Conservation (phyloP, 2,113 vertebrate genomes). For the Chamaetylas fuelleborni region DNA sequence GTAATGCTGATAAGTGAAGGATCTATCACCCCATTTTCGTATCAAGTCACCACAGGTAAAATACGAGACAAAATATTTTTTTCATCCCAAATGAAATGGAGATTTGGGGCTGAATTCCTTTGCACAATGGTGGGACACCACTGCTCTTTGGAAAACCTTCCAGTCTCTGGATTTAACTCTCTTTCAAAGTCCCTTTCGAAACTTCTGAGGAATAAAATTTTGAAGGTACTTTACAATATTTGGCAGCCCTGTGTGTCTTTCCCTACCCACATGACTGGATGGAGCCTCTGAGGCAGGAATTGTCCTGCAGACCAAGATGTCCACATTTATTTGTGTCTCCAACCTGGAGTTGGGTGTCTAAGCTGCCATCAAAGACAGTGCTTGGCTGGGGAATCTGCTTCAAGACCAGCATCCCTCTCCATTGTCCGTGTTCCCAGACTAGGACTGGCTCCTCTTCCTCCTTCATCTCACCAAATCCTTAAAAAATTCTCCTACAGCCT, state of each 20-base stretch:
- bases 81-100: neutral
- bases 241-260: neutral
- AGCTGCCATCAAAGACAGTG: neutral
- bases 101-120: neutral
- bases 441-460: neutral
- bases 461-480: neutral
- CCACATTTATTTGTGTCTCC: neutral
- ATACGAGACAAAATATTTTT: neutral
- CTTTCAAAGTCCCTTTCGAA: neutral
- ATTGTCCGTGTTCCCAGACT: neutral
- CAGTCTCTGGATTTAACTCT: neutral
- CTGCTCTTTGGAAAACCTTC: neutral
- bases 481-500: neutral
- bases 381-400: neutral
- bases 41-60: neutral
- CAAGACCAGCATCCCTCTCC: neutral
- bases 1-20: neutral
- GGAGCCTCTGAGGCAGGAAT: neutral
- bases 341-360: fast-evolving
- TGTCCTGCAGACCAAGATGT: neutral
- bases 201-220: neutral
- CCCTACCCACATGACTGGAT: neutral
- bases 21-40: fast-evolving
- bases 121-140: neutral
- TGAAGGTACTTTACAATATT: neutral